Percentiles rank a stretch among this genome's conserved stretches.
phyloP scores from a whole-genome alignment of 2,113 vertebrate genomes.

The Limanda limanda region DNA sequence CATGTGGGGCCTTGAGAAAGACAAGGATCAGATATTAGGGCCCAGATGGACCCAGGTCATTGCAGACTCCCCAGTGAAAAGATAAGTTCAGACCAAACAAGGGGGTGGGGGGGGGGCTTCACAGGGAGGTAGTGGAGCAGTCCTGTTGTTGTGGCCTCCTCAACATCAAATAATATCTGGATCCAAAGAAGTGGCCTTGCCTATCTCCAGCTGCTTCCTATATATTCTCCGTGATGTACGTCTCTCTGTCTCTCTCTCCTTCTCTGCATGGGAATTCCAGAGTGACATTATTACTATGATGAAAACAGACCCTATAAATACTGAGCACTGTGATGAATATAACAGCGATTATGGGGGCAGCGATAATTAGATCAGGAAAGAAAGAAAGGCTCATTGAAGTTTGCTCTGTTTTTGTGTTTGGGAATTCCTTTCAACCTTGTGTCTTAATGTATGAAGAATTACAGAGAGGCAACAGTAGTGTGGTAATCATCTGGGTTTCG shows the following conservation, averaged over 20 bases:
- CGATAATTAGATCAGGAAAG: slow-evolving; percentile 83
- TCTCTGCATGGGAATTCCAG: slow-evolving; percentile 82
- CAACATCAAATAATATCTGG: slow-evolving; percentile 83
- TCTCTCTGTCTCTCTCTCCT: slow-evolving; percentile 33
- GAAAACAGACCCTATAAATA: slow-evolving; percentile 87
- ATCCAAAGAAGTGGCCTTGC: slow-evolving; percentile 60
- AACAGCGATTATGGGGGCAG: slow-evolving; percentile 83
- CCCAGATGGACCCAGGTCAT: slow-evolving; percentile 59
- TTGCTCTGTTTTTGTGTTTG: slow-evolving; percentile 85
- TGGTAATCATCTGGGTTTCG: slow-evolving; percentile 77
- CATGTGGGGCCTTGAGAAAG: slow-evolving; percentile 42
- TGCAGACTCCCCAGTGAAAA: slow-evolving; percentile 68
- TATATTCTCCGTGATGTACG: slow-evolving; percentile 63
- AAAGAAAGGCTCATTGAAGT: slow-evolving; percentile 79
- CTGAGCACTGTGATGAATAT: slow-evolving; percentile 85
- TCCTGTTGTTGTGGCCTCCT: slow-evolving; percentile 83
- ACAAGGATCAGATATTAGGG: slow-evolving; percentile 18
- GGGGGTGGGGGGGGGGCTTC: slow-evolving; percentile 57
- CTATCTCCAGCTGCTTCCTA: slow-evolving; percentile 60
- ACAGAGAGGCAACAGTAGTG: slow-evolving; percentile 71
- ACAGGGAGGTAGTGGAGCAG: slow-evolving; percentile 82
- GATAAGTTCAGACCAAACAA: slow-evolving; percentile 84
- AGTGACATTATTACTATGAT: slow-evolving; percentile 84
- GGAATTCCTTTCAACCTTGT: slow-evolving; percentile 81
- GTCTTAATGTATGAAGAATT: slow-evolving; percentile 83